Evolutionary conservation across 2,113 vertebrate genomes (phyloP).

Genomic region (Pycnonotus jocosus): DNA sequence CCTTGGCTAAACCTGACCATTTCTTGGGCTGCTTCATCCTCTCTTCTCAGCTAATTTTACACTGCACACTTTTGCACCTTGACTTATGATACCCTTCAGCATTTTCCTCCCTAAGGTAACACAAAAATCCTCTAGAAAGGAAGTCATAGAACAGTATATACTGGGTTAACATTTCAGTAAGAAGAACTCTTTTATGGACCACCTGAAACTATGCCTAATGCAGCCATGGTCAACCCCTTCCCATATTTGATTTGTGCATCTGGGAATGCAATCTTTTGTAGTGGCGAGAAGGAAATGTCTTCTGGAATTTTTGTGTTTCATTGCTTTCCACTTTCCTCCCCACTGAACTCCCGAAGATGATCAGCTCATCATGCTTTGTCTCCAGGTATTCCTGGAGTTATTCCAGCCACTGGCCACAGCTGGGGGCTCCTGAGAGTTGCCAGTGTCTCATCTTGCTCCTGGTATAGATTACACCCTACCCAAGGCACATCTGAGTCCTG

Average conservation of each 20-base stretch:
- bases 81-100: constrained; percentile 53
- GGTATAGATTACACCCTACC: background rate
- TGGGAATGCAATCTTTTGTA: background rate
- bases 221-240: background rate
- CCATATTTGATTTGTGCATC: background rate
- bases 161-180: constrained; percentile 54
- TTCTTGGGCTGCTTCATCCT: constrained; percentile 2
- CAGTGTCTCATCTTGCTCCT: background rate
- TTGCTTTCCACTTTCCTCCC: background rate
- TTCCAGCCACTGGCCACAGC: background rate
- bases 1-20: constrained; percentile 14
- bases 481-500: background rate
- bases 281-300: background rate
- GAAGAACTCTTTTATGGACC: constrained; percentile 46
- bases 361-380: background rate
- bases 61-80: background rate
- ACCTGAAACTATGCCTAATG: constrained; percentile 34
- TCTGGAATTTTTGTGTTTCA: background rate
- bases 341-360: background rate
- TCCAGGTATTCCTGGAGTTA: background rate
- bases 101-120: constrained; percentile 48
- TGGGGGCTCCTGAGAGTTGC: background rate
- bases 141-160: constrained; percentile 50
- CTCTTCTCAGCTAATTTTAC: constrained; percentile 44
- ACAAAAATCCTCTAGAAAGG: constrained; percentile 49